Conservation (phyloP, 2,888 invertebrate species). For the Pseudolycoriella hygida region DNA sequence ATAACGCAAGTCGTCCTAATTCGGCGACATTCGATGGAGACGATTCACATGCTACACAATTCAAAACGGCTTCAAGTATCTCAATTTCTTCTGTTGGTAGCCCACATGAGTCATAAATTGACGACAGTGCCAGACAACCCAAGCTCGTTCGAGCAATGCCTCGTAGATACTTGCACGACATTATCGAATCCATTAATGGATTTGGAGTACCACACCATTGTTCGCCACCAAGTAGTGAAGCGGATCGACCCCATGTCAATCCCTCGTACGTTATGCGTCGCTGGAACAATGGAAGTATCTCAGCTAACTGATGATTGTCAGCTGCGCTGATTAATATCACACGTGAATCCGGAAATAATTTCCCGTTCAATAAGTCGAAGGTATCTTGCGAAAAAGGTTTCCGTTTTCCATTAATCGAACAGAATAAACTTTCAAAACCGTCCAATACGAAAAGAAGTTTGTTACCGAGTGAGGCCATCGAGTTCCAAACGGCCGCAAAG, state of each 20-base stretch:
- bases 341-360: conserved; percentile 33
- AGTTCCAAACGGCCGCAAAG: conserved; percentile 30
- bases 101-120: conserved; percentile 31
- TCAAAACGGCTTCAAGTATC: conserved; percentile 24
- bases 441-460: conserved; percentile 34
- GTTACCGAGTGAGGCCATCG: conserved; percentile 29
- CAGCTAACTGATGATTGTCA: conserved; percentile 19
- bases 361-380: conserved; percentile 33
- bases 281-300: conserved; percentile 30
- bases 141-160: conserved; percentile 33
- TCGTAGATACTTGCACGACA: conserved; percentile 25
- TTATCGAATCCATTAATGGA: conserved; percentile 26
- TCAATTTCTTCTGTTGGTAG: conserved; percentile 23
- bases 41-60: conserved; percentile 21
- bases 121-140: conserved; percentile 34
- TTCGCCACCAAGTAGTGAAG: conserved; percentile 30
- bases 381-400: conserved; percentile 29
- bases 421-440: conserved; percentile 31
- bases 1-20: conserved; percentile 33
- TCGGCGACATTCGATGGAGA: conserved; percentile 27
- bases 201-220: conserved; percentile 30
- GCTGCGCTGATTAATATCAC: conserved; percentile 33
- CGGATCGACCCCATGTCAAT: conserved; percentile 32
- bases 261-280: conserved; percentile 32
- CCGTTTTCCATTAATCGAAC: conserved; percentile 22